Conservation (phyloP, 2,797 vertebrate genomes). For the Chelonia mydas region DNA sequence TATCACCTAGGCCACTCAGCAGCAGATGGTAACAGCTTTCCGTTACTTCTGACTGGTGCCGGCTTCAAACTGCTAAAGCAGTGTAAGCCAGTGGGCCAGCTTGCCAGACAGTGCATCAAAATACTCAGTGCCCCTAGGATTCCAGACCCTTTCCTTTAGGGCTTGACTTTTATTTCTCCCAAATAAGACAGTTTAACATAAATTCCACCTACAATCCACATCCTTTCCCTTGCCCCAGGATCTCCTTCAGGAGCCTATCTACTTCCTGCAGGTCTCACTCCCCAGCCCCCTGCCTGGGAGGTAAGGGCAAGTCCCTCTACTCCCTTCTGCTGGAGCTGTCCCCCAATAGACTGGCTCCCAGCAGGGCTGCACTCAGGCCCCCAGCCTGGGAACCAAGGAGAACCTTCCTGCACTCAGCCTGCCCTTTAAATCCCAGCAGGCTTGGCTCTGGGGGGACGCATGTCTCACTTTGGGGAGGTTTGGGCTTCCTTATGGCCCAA, state of each 20-base stretch:
- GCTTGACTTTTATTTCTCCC: background rate
- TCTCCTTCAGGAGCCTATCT: background rate
- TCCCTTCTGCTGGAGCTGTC: background rate
- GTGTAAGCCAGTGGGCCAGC: background rate
- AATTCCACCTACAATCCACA: background rate
- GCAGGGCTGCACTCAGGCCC: too few relatives aligned
- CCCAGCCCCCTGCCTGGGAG: background rate
- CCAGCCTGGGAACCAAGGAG: too few relatives aligned
- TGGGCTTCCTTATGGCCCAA: too few relatives aligned
- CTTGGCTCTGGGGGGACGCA: background rate
- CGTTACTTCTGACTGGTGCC: too few relatives aligned
- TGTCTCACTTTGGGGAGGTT: too few relatives aligned
- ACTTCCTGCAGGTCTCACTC: background rate
- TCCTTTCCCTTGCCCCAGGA: background rate
- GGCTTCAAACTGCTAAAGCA: background rate
- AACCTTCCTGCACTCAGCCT: background rate
- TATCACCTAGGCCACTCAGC: background rate
- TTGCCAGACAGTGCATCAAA: background rate
- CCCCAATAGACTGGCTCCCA: too few relatives aligned
- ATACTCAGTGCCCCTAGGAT: background rate
- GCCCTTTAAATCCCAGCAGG: background rate
- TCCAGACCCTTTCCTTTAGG: background rate
- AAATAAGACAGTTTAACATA: background rate
- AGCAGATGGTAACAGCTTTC: background rate
- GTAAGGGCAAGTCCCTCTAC: background rate